phyloP scores from a whole-genome alignment of 2,113 vertebrate genomes.

The Gulo gulo region DNA sequence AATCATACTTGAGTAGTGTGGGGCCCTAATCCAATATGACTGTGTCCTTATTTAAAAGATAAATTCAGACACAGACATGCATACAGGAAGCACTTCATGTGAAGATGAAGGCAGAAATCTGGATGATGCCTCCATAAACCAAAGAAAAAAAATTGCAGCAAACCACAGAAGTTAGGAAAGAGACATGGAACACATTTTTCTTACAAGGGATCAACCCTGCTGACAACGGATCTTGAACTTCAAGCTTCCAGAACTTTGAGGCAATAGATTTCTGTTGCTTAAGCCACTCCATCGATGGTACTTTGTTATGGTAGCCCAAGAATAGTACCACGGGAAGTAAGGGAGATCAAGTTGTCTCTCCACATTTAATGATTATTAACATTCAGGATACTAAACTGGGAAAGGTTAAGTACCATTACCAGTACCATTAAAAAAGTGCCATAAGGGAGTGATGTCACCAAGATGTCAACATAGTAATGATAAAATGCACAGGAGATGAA shows the following conservation, averaged over 20 bases:
- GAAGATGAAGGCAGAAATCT: neutral
- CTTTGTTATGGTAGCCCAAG: neutral
- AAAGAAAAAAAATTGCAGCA: neutral
- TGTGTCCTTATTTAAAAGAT: neutral
- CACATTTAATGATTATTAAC: conserved; percentile 76
- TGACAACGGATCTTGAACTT: neutral
- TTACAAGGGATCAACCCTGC: neutral
- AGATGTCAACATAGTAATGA: neutral
- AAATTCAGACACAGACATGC: neutral
- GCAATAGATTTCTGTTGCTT: neutral
- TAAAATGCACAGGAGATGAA: neutral
- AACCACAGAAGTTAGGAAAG: neutral
- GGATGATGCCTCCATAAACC: neutral
- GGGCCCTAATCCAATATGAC: neutral
- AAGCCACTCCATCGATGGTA: neutral
- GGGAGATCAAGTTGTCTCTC: conserved; percentile 68
- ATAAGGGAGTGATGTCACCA: neutral
- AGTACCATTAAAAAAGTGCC: neutral
- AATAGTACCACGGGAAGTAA: neutral
- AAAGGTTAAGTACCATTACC: conserved; percentile 67
- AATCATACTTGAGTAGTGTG: neutral
- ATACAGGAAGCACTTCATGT: neutral
- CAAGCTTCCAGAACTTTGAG: neutral
- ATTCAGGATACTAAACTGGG: conserved; percentile 72
- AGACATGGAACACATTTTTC: neutral